Conservation (phyloP, 2,888 invertebrate species). For the Eilema caniola region DNA sequence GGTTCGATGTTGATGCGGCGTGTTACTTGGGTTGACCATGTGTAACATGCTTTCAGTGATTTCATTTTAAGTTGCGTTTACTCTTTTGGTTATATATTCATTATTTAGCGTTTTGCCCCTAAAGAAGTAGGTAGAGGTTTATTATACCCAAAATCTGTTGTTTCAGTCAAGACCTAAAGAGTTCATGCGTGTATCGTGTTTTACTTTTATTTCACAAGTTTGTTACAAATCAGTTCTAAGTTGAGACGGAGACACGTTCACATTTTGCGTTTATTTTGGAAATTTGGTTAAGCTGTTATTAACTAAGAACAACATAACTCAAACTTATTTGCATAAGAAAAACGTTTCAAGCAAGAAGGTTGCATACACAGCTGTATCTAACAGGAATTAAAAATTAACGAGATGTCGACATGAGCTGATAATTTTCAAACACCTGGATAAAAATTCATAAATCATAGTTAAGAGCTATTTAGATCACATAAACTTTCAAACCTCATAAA, state of each 20-base stretch:
- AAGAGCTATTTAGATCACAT: too few relatives aligned
- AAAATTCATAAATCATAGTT: too few relatives aligned
- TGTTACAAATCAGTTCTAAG: background rate
- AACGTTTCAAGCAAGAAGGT: background rate
- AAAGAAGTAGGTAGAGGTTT: too few relatives aligned
- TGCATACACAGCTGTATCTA: background rate
- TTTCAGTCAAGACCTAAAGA: too few relatives aligned
- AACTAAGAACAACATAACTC: conserved; percentile 27
- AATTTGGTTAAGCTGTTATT: conserved; percentile 25
- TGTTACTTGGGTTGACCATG: too few relatives aligned
- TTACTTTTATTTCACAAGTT: background rate
- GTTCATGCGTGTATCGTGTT: background rate
- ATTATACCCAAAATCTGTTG: too few relatives aligned
- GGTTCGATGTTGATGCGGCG: too few relatives aligned
- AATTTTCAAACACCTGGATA: too few relatives aligned
- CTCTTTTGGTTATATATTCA: background rate
- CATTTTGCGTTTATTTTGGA: conserved; percentile 20
- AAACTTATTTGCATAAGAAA: background rate
- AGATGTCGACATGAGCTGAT: background rate
- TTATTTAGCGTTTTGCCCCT: too few relatives aligned
- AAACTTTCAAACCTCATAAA: too few relatives aligned
- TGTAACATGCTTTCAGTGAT: too few relatives aligned
- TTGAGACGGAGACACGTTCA: conserved; percentile 3
- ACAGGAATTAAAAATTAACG: background rate
- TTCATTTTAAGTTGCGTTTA: background rate